These are phyloP conservation scores for Neelides folsomi DNA, from an alignment of 2,888 invertebrate genomes.

Conservation along the genomic window DNA sequence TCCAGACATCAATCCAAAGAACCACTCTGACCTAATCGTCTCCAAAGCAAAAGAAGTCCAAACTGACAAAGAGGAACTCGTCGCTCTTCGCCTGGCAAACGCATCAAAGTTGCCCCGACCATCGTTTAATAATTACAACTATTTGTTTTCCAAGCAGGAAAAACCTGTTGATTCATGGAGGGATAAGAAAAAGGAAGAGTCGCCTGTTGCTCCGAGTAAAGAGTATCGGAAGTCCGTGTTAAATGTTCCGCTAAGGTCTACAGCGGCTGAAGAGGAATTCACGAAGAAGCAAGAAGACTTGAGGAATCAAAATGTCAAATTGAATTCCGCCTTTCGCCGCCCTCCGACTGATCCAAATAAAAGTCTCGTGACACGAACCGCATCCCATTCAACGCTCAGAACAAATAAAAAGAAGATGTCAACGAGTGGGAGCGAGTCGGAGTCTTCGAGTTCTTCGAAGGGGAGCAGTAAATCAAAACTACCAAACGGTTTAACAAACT, in stretches of 20 bases:
- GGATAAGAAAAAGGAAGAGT: too few species aligned
- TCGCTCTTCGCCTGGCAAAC: slow-evolving; percentile 1
- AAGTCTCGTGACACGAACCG: slow-evolving; percentile 8
- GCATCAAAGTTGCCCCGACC: neutral
- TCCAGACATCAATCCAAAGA: slow-evolving; percentile 20
- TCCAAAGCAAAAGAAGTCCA: slow-evolving; percentile 26
- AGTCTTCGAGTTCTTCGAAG: slow-evolving; percentile 18
- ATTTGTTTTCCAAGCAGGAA: too few species aligned
- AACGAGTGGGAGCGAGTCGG: slow-evolving; percentile 22
- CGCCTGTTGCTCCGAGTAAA: slow-evolving; percentile 44
- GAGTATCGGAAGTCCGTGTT: slow-evolving; percentile 60
- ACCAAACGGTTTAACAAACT: neutral
- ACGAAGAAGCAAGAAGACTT: slow-evolving; percentile 34
- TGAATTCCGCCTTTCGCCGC: slow-evolving; percentile 46
- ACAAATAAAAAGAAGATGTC: slow-evolving; percentile 25
- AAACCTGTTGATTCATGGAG: too few species aligned
- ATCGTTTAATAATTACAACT: slow-evolving; percentile 8
- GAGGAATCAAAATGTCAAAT: slow-evolving; percentile 33
- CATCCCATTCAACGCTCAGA: neutral
- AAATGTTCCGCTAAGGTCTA: slow-evolving; percentile 47
- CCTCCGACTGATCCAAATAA: slow-evolving; percentile 40
- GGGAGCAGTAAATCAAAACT: slow-evolving; percentile 2
- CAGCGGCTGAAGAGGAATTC: slow-evolving; percentile 32
- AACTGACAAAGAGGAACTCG: slow-evolving; percentile 23
- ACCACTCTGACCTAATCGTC: neutral